phyloP scores from a whole-genome alignment of 1,140 invertebrate genomes.

The Bombus sibiricus region DNA sequence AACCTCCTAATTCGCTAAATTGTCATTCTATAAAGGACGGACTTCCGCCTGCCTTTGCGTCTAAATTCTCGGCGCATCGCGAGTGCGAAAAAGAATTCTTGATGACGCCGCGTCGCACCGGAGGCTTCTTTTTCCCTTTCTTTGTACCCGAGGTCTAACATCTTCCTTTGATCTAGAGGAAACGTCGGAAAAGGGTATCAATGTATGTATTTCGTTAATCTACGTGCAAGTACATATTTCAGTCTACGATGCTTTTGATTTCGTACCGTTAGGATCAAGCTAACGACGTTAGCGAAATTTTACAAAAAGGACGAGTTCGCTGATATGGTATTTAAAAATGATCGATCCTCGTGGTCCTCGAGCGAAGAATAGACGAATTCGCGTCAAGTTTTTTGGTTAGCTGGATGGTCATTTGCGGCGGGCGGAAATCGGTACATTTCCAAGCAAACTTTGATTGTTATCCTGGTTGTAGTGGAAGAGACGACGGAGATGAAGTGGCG shows the following conservation, averaged over 20 bases:
- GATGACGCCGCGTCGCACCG: neutral
- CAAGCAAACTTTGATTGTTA: slow-evolving; percentile 62
- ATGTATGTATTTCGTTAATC: neutral
- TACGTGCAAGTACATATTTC: too few species aligned
- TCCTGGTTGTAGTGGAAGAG: slow-evolving; percentile 29
- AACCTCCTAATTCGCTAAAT: slow-evolving; percentile 76
- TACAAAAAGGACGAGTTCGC: neutral
- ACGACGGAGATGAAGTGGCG: neutral
- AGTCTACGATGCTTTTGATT: neutral
- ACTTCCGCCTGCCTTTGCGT: slow-evolving; percentile 55
- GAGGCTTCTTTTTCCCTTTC: neutral
- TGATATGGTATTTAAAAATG: too few species aligned
- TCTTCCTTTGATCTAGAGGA: slow-evolving; percentile 13
- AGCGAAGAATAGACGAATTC: neutral
- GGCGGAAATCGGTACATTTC: slow-evolving; percentile 39
- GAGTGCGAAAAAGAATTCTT: slow-evolving; percentile 44
- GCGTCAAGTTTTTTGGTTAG: slow-evolving; percentile 20
- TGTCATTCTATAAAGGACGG: slow-evolving; percentile 74
- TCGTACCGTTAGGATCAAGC: too few species aligned
- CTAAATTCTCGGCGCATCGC: slow-evolving; percentile 26
- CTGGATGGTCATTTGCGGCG: slow-evolving; percentile 21
- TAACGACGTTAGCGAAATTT: neutral
- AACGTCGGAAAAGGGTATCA: neutral
- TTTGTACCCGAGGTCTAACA: neutral
- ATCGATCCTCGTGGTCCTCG: too few species aligned